Evolutionary conservation across 1,140 invertebrate species (phyloP).

Genomic region (Drosophila tani): DNA sequence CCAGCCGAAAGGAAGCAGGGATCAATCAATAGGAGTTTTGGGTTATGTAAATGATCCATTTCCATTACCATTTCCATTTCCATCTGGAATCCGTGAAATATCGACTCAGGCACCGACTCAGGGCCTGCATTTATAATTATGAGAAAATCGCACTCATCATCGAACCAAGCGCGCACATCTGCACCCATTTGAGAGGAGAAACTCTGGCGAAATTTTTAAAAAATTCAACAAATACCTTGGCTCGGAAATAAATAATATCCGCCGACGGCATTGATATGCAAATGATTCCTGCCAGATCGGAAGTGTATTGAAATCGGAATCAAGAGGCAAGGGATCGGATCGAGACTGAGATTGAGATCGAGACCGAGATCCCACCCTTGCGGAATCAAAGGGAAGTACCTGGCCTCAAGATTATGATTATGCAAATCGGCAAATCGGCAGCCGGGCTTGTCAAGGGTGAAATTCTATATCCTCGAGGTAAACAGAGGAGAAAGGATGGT

Average conservation of each 20-base stretch:
- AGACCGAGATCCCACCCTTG: constrained; percentile 50
- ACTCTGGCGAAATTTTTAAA: constrained; percentile 31
- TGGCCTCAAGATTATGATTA: constrained; percentile 51
- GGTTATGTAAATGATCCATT: constrained; percentile 43
- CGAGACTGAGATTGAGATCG: constrained; percentile 40
- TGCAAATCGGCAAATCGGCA: constrained; percentile 53
- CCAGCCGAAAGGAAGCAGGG: not conserved
- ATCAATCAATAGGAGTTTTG: constrained; percentile 47
- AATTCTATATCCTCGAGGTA: not conserved
- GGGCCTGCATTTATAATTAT: constrained; percentile 59
- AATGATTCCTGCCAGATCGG: constrained; percentile 42
- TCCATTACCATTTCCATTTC: constrained; percentile 11
- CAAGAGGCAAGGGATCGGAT: constrained; percentile 12
- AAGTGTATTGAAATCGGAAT: constrained; percentile 57
- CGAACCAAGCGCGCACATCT: constrained; percentile 36
- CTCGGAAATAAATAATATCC: constrained; percentile 61
- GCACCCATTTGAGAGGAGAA: constrained; percentile 36
- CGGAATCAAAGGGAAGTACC: constrained; percentile 18
- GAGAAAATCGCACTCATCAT: constrained; percentile 44
- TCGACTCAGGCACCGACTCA: constrained; percentile 21
- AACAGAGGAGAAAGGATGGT: not conserved
- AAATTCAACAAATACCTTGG: constrained; percentile 31
- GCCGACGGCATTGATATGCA: constrained; percentile 60
- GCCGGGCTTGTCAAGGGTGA: constrained; percentile 24
- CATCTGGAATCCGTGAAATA: constrained; percentile 38